Evolutionary conservation across 2,888 invertebrate genomes (phyloP), one percentile per base, ranked within the genome.

Genomic region (Mythimna pallens): DNA sequence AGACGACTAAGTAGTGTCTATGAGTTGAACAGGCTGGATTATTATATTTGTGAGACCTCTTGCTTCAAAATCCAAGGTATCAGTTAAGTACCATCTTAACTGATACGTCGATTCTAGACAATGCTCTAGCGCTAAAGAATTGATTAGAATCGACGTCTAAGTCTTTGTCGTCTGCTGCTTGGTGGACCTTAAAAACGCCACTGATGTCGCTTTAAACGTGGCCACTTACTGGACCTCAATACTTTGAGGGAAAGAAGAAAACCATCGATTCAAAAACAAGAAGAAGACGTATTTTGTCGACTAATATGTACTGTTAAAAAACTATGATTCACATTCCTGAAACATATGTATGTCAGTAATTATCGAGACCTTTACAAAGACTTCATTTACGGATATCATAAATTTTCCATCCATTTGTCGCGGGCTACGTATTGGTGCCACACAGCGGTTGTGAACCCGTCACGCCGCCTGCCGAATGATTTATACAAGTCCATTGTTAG

Each of bases 401-500:
- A 30, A 76, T 69, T 47, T 59, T 25, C 58, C 47, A 52, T 57
- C 0, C 10, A 40, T 72, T 43, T 43, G 58, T 50, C 10, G 5
- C 25, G 14, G 25, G 22, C 20, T 1, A 14, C 9, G 25, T 22
- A n/a, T 22, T 22, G 8, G 14, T 30, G 54, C 30, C 22, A 40
- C 9, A 17, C 17, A 20, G 12, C 22, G 17, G 58, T 36, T 50
- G 25, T 55, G n/a, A 40, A 12, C 12, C 66, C 54, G 73, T 52
- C 65, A 62, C 14, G 63, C 12, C 57, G n/a, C 54, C 50, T 52
- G 30, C 25, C 22, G 17, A 36, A 78, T 78, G 76, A 78, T 80
- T 80, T 68, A 77, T 66, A 57, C 62, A 30, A 65, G 47, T 40
- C 75, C 50, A 68, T 78, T 68, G 64, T 80, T 59, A 59, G 12